A percentile compares a stretch with the other conserved stretches of the same genome.
phyloP scores from a whole-genome alignment of 2,888 invertebrate species.

The Cantharis nigra region DNA sequence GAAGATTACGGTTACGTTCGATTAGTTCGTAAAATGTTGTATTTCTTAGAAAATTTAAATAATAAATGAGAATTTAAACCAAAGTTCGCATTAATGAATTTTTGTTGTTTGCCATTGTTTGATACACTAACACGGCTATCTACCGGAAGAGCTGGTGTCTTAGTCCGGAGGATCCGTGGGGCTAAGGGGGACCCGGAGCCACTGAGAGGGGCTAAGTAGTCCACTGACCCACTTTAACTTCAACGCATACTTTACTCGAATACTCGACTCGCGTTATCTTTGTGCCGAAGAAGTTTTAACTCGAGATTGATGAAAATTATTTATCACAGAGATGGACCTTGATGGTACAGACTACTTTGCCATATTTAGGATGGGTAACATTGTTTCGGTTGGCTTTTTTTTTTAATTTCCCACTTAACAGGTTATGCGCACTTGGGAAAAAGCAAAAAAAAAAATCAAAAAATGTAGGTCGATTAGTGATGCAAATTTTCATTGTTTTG shows the following conservation, averaged over 20 bases:
- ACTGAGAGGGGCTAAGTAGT: slow-evolving; percentile 46
- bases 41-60: neutral
- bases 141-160: slow-evolving; percentile 49
- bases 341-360: neutral
- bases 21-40: neutral
- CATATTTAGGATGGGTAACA: neutral
- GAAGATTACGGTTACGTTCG: neutral
- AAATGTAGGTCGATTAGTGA: slow-evolving; percentile 26
- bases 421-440: neutral
- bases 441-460: slow-evolving; percentile 5
- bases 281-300: slow-evolving; percentile 31
- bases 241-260: slow-evolving; percentile 40
- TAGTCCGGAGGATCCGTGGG: slow-evolving; percentile 41
- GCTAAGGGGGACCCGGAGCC: slow-evolving; percentile 43
- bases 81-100: neutral
- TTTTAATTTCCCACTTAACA: neutral
- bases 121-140: slow-evolving; percentile 26
- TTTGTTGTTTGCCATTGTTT: slow-evolving; percentile 22
- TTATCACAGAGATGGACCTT: neutral
- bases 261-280: slow-evolving; percentile 27
- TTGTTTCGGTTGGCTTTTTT: too few relatives aligned
- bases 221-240: slow-evolving; percentile 52
- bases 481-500: slow-evolving; percentile 30
- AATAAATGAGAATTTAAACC: neutral
- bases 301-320: slow-evolving; percentile 28